Evolutionary conservation across 1,140 invertebrate species (phyloP).

Genomic region (Cydia amplana): DNA sequence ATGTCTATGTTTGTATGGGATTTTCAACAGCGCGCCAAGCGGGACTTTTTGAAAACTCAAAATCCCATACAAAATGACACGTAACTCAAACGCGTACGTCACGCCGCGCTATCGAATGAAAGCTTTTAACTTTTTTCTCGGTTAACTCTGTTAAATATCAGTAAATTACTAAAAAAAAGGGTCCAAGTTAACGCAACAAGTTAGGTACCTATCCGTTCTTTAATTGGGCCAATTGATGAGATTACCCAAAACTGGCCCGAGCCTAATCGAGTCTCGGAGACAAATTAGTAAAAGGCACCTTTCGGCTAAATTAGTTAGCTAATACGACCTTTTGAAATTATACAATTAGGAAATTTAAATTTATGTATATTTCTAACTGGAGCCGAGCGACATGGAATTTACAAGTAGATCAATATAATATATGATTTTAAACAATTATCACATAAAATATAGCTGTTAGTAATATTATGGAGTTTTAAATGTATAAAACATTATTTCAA

Average conservation of each 20-base stretch:
- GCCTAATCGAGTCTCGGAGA: background rate
- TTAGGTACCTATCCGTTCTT: constrained; percentile 5
- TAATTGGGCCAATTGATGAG: constrained; percentile 8
- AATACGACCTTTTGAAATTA: background rate
- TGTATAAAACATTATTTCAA: no score
- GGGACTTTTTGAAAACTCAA: no score
- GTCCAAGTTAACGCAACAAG: constrained; percentile 1
- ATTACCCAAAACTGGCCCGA: constrained; percentile 10
- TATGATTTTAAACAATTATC: no score
- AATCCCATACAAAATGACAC: no score
- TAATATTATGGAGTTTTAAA: no score
- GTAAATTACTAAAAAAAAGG: background rate
- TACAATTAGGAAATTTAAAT: background rate
- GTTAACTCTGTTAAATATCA: background rate
- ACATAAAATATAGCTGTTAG: no score
- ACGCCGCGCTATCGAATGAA: no score
- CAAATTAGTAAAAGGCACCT: constrained; percentile 28
- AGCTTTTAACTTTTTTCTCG: background rate
- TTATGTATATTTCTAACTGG: background rate
- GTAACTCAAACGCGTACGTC: no score
- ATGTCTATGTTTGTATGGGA: no score
- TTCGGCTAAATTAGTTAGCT: constrained; percentile 12
- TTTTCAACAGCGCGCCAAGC: no score
- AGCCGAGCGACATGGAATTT: no score
- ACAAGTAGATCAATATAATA: no score